Evolutionary conservation across 2,113 vertebrate species (phyloP).

Genomic region (Takifugu bimaculatus): DNA sequence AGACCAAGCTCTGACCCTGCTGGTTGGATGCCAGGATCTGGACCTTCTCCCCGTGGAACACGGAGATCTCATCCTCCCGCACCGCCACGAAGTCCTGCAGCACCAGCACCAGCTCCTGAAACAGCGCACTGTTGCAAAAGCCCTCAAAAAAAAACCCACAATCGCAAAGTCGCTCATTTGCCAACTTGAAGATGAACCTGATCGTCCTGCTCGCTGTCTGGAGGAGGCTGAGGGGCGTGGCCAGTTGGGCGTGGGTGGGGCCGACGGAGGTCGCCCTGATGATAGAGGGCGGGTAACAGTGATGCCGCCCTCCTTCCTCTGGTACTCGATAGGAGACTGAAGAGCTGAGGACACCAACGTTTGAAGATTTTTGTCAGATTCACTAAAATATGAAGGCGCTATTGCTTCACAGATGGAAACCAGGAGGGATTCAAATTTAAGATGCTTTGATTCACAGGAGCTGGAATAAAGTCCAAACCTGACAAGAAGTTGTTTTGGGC

Average conservation of each 20-base stretch:
- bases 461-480: conserved; percentile 49
- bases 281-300: conserved; percentile 81
- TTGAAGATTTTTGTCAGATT: no score
- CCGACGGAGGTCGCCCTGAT: conserved; percentile 76
- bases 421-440: background rate
- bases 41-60: conserved; percentile 92
- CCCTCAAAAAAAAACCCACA: background rate
- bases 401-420: no score
- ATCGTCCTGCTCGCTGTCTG: conserved; percentile 82
- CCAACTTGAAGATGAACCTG: conserved; percentile 66
- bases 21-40: conserved; percentile 96
- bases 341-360: conserved; percentile 75
- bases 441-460: conserved; percentile 32
- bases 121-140: background rate
- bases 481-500: conserved; percentile 94
- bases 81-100: conserved; percentile 94
- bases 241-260: conserved; percentile 89
- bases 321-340: conserved; percentile 95
- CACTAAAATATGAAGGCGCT: no score
- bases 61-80: conserved; percentile 96
- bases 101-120: conserved; percentile 81
- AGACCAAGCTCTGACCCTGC: conserved; percentile 97
- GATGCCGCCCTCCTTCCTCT: conserved; percentile 83
- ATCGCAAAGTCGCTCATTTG: no score
- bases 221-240: conserved; percentile 82